Base-by-base conservation (phyloP, 2,888 invertebrate genomes). In the Drosophila parthenogenetica region DNA sequence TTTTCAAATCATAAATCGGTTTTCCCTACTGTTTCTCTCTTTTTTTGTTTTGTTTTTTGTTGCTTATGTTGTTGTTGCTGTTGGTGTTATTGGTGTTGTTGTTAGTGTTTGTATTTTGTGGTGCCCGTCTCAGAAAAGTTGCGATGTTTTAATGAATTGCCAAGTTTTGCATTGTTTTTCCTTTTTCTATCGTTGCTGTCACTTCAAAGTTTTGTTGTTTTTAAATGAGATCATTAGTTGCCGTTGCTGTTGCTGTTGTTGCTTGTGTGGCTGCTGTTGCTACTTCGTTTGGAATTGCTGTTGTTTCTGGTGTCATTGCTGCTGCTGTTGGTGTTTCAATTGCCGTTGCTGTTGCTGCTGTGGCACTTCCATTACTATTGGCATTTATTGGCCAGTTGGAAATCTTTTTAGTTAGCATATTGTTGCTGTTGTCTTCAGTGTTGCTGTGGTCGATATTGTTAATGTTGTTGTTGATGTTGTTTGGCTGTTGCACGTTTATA, bases 401-500 rank as follows among this genome's bases (percentile, higher is more conserved):
- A n/a, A 37, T 14, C 50, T 51, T 51, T 14, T 39, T 39, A 11
- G 10, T 11, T 22, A 50, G n/a, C 35, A 35, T 10, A 8, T 19
- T n/a, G 49, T 35, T 35, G 46, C 10, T 4, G 16, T 13, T 48
- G 29, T 17, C 25, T 8, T 43, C 16, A 3, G 11, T 29, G 14
- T n/a, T 50, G 11, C 25, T 25, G 29, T 29, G 7, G 2, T 29
- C 29, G 8, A 29, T 29, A 8, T 8, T 29, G 8, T 11, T 42
- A 7, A 14, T 48, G 13, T 29, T 19, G 45, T n/a, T 53, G 48
- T 29, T 58, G 19, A 22, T 39, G 10, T 14, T 39, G 8, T 19
- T 57, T 14, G 19, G n/a, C 14, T 53, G 69, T 37, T 42, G 55
- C n/a, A 42, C 2, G 14, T 16, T 35, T 17, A 55, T 42, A 0